Conservation (phyloP, 2,113 vertebrate species). For the Recurvirostra avosetta region DNA sequence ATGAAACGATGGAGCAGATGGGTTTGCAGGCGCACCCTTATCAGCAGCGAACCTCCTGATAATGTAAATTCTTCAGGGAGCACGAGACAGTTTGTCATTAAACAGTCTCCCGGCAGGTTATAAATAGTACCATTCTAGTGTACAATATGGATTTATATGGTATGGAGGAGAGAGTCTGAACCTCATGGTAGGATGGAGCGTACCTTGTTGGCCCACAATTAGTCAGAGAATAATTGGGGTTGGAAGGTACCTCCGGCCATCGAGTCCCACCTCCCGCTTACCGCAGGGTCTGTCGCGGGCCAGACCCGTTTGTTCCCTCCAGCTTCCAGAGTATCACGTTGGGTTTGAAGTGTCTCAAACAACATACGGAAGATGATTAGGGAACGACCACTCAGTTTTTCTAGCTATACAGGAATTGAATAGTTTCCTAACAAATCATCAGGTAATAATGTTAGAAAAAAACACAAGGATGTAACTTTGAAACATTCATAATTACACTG, state of each 20-base stretch:
- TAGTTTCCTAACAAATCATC: background rate
- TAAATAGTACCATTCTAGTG: slow-evolving; percentile 27
- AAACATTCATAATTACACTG: background rate
- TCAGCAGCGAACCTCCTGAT: slow-evolving; percentile 43
- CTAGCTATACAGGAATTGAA: background rate
- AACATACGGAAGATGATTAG: background rate
- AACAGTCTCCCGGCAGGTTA: slow-evolving; percentile 37
- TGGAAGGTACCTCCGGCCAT: background rate
- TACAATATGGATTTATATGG: slow-evolving; percentile 57
- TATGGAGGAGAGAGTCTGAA: background rate
- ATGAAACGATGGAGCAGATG: slow-evolving; percentile 1
- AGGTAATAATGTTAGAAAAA: background rate
- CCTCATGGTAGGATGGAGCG: background rate
- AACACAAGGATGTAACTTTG: background rate
- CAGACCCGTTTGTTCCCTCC: background rate
- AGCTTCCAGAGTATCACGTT: background rate
- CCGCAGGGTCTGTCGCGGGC: background rate
- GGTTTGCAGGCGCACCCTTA: slow-evolving; percentile 27
- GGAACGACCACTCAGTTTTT: rapidly evolving
- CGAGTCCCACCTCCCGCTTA: rapidly evolving
- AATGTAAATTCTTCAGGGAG: slow-evolving; percentile 39
- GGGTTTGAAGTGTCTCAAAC: background rate
- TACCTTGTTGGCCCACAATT: background rate
- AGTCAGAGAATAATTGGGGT: background rate
- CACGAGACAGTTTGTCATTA: slow-evolving; percentile 21